A percentile compares a stretch with the other conserved stretches of the same genome.
These are phyloP conservation scores for Psittacula echo DNA, from an alignment of 2,797 vertebrate genomes.

Conservation along the genomic window DNA sequence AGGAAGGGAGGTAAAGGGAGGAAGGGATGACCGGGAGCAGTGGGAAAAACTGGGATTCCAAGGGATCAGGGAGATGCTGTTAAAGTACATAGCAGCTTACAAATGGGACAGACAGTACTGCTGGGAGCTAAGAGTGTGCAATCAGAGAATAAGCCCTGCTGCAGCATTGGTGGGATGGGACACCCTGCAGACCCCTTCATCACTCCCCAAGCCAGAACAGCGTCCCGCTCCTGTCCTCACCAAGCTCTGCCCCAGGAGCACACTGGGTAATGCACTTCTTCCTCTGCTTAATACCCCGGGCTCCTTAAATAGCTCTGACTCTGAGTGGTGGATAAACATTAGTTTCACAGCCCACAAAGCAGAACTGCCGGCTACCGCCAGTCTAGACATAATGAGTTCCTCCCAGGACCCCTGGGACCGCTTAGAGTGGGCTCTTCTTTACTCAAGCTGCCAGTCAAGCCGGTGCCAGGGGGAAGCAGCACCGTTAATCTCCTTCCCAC, in stretches of 20 bases:
- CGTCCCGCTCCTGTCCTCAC: rapidly evolving
- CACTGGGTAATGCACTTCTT: background rate
- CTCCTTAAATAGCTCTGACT: constrained; percentile 77
- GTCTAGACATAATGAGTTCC: constrained; percentile 80
- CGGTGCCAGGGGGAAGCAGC: constrained; percentile 25
- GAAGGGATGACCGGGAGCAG: background rate
- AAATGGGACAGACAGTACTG: background rate
- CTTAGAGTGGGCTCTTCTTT: constrained; percentile 78
- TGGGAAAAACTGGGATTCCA: constrained; percentile 6
- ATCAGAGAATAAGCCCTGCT: background rate
- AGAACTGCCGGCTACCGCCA: constrained; percentile 78
- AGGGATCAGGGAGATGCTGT: constrained; percentile 33
- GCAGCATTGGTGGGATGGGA: background rate
- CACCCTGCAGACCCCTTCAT: rapidly evolving
- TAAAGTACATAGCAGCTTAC: background rate
- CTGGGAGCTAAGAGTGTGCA: background rate
- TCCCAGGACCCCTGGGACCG: constrained; percentile 77
- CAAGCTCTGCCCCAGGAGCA: background rate
- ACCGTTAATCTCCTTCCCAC: constrained; percentile 62
- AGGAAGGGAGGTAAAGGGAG: background rate
- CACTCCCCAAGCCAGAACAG: rapidly evolving
- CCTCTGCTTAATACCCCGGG: constrained; percentile 66
- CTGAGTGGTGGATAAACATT: constrained; percentile 81
- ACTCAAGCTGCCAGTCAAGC: constrained; percentile 79
- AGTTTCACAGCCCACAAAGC: constrained; percentile 85